phyloP scores from a whole-genome alignment of 2,888 invertebrate species.

The Dicyrtomina minuta region DNA sequence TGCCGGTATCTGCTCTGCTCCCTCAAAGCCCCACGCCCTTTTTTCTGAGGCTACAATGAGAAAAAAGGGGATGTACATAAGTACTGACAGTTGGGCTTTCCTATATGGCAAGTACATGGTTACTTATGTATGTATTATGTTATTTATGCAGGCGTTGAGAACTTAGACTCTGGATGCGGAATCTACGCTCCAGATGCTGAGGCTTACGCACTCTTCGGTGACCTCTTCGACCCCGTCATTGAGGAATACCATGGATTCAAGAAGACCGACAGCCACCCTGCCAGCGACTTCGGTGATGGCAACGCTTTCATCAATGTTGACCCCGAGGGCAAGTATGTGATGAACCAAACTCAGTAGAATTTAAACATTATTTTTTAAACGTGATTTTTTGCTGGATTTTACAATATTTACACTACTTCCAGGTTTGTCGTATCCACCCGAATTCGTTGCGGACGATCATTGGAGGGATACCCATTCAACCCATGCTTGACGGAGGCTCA shows the following conservation, averaged over 20 bases:
- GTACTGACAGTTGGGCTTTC: no score
- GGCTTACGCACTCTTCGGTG: slow-evolving; percentile 86
- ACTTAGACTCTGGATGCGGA: slow-evolving; percentile 93
- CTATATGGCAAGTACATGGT: no score
- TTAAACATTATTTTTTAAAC: no score
- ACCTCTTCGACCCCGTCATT: slow-evolving; percentile 95
- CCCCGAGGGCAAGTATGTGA: slow-evolving; percentile 84
- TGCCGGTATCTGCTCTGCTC: no score
- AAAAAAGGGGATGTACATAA: no score
- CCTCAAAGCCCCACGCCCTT: no score
- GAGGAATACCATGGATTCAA: slow-evolving; percentile 98
- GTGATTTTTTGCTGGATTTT: no score
- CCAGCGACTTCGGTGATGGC: slow-evolving; percentile 92
- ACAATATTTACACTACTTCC: no score
- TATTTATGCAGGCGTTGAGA: slow-evolving; percentile 75
- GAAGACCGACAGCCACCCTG: slow-evolving; percentile 90
- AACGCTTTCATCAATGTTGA: slow-evolving; percentile 87
- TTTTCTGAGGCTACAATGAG: no score
- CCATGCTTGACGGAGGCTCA: slow-evolving; percentile 94
- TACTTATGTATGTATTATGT: no score
- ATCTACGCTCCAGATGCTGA: slow-evolving; percentile 98
- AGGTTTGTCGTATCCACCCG: no score
- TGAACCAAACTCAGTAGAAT: no score
- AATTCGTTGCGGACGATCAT: slow-evolving; percentile 91
- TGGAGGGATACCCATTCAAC: slow-evolving; percentile 90